Percentiles rank a stretch among this genome's conserved stretches.
Conservation (phyloP, 2,113 vertebrate genomes). For the Promerops cafer region DNA sequence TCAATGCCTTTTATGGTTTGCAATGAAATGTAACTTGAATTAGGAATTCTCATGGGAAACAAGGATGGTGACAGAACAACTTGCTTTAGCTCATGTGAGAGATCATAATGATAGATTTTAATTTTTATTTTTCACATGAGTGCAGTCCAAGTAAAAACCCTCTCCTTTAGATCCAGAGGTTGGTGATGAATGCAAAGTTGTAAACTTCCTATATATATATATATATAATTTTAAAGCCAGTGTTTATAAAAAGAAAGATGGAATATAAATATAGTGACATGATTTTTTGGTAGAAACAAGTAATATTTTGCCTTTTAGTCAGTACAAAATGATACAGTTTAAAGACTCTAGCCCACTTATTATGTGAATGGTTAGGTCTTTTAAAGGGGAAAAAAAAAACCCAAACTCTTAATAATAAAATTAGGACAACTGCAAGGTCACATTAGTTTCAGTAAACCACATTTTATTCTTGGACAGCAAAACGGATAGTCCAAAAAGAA, state of each 20-base stretch:
- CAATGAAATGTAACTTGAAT: neutral
- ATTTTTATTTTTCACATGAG: neutral
- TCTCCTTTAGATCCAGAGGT: neutral
- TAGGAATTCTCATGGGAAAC: neutral
- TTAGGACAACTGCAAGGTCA: neutral
- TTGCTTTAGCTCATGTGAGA: neutral
- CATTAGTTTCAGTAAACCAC: neutral
- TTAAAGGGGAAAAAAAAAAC: neutral
- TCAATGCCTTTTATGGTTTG: neutral
- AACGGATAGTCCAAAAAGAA: neutral
- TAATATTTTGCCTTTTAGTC: neutral
- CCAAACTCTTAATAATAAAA: neutral
- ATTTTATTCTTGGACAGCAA: neutral
- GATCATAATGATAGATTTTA: neutral
- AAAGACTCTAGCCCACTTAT: neutral
- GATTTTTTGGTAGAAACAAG: neutral
- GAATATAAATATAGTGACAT: accelerated
- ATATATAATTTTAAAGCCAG: neutral
- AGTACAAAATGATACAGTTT: neutral
- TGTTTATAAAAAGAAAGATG: neutral
- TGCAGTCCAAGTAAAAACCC: neutral
- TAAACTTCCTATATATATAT: neutral
- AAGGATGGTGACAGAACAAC: neutral
- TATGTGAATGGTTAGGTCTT: neutral
- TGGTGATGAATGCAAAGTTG: neutral